These are phyloP conservation scores for Tinea pellionella DNA, from an alignment of 2,888 invertebrate species.

Conservation along the genomic window DNA sequence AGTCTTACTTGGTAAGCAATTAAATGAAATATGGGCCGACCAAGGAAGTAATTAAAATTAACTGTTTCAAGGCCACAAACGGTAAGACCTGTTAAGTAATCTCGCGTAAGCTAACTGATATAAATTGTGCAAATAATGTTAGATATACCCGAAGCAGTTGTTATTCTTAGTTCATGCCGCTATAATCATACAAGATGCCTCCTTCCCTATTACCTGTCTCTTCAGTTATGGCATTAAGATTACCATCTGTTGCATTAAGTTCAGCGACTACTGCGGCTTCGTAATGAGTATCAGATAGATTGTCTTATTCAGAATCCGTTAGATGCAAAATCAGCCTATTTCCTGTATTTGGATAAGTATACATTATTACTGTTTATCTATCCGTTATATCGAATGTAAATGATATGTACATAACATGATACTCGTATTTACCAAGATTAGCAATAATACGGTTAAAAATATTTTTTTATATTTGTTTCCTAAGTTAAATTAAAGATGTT, in stretches of 20 bases:
- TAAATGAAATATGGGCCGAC: not conserved
- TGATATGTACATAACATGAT: conserved; percentile 7
- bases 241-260: conserved; percentile 30
- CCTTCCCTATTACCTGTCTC: conserved; percentile 46
- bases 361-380: conserved; percentile 3
- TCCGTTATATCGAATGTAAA: conserved; percentile 10
- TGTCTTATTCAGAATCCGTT: conserved; percentile 31
- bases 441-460: conserved; percentile 22
- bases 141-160: conserved; percentile 17
- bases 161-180: conserved; percentile 26
- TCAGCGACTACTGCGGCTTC: conserved; percentile 1
- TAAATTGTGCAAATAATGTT: conserved; percentile 4
- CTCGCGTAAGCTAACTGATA: not conserved
- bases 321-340: conserved; percentile 33
- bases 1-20: not conserved
- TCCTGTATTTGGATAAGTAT: conserved; percentile 18
- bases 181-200: conserved; percentile 22
- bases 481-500: not conserved
- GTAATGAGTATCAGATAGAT: conserved; percentile 18
- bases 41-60: conserved; percentile 2
- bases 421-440: conserved; percentile 5
- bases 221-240: conserved; percentile 43
- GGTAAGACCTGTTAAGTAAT: conserved; percentile 12
- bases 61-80: conserved; percentile 9
- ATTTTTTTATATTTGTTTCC: not conserved